Base-by-base conservation (phyloP, 2,888 invertebrate genomes). In the Drosophila suboccidentalis region DNA sequence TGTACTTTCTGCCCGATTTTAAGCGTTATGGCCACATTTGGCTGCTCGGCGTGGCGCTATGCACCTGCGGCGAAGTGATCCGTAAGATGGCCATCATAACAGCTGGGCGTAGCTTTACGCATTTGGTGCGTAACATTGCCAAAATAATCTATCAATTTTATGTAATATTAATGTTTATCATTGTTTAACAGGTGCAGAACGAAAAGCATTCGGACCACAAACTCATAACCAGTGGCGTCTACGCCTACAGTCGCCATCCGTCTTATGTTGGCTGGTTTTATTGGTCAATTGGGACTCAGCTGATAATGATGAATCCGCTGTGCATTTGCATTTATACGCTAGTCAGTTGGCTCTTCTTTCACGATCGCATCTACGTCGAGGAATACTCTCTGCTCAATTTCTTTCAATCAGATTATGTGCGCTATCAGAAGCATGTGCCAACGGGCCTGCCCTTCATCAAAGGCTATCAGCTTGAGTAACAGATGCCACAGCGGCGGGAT, bases 231-330 rank as follows among this genome's bases (percentile, higher is more conserved):
- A 94, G 95, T 82, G 99, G 99, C 0, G 95, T 99, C 26, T 99
- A 99, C 92, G 93, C 95, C 2, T 92, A 95, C 67, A 97, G 95
- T 89, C 94, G 99, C 44, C 99, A 99, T 94, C 99, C 99, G 0
- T 97, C 98, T 86, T 99, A 99, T 92, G 97, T 98, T 3, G 99
- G 99, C 11, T 99, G 99, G 99, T 99, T 99, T 94, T 97, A 97
- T 93, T 99, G 99, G 99, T 97, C 98, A 15, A 95, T 99, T 65
- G 99, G 99, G 44, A 99, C 99, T 11, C 99, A 99, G 95, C 96
- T 99, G 29, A 94, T 97, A 60, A 94, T 99, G 1, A 94, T 97
- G 67, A 99, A 99, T 93, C 99, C 99, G 0, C 41, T 99, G 4
- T 99, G 99, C 91, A 90, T 96, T 1, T 83, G 97, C 1, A 94